Evolutionary conservation across 2,797 vertebrate genomes (phyloP).

Genomic region (Megaceryle alcyon): DNA sequence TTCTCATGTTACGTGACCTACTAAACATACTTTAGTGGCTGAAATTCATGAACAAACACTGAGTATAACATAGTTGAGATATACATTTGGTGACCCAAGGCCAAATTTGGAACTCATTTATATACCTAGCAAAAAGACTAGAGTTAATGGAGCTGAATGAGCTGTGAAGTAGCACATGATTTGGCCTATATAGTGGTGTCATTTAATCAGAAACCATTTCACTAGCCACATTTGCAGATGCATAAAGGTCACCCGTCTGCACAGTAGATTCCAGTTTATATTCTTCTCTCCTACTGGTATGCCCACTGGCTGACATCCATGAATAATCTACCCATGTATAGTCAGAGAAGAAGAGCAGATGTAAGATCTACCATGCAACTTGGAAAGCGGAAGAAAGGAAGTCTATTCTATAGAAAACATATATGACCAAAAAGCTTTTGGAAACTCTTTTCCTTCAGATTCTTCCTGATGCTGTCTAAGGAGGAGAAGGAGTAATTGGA

Average conservation of each 20-base stretch:
- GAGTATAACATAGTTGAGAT: background rate
- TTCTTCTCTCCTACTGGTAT: slow-evolving; percentile 21
- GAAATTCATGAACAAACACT: slow-evolving; percentile 2
- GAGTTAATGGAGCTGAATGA: slow-evolving; percentile 29
- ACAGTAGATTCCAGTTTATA: slow-evolving; percentile 22
- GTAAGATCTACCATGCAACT: slow-evolving; percentile 20
- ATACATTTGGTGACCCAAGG: background rate
- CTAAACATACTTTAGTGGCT: background rate
- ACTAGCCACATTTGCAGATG: slow-evolving; percentile 2
- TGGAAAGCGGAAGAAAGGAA: slow-evolving; percentile 46
- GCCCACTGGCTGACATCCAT: slow-evolving; percentile 31
- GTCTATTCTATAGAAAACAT: slow-evolving; percentile 4
- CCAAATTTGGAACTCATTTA: slow-evolving; percentile 30
- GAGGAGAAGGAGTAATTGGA: slow-evolving; percentile 50
- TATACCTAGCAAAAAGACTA: background rate
- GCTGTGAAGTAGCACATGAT: slow-evolving; percentile 24
- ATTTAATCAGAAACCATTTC: slow-evolving; percentile 24
- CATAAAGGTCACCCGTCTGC: slow-evolving; percentile 23
- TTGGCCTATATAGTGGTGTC: background rate
- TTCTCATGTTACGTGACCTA: slow-evolving; percentile 3
- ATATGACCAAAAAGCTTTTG: slow-evolving; percentile 6
- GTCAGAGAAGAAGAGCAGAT: slow-evolving; percentile 25
- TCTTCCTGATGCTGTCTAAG: slow-evolving; percentile 43
- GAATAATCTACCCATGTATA: background rate
- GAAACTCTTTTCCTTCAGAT: slow-evolving; percentile 49